Evolutionary conservation across 2,888 invertebrate species (phyloP), one percentile per base, ranked within the genome.

Genomic region (Noctua comes): DNA sequence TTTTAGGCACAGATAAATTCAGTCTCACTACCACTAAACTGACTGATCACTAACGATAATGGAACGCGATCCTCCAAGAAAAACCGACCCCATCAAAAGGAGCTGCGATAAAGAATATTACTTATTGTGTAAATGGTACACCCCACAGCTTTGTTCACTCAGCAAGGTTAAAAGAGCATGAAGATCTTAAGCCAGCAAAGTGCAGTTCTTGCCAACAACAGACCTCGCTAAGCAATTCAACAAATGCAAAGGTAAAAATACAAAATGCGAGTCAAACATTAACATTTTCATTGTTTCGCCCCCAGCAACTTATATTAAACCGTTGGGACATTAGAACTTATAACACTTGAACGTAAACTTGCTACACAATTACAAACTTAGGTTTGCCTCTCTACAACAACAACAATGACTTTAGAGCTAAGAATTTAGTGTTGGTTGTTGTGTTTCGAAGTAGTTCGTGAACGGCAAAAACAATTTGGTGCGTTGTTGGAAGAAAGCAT

Each of bases 261-360:
- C 92, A 72, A 43, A 81, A 94, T 91, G 88, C 89, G 90, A 91
- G 90, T 90, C 89, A 88, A 86, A 92, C 93, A 95, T 95, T 95
- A 95, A 94, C 95, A 96, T 96, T 96, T 95, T 92, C 95, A 96
- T 96, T 96, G 96, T 96, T 94, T 94, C 91, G 88, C 94, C 94
- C 95, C 91, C 89, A 87, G 93, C 92, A 92, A 95, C 92, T 95
- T 95, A 93, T 94, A 95, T 95, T 95, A 94, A 95, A 94, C 95
- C 93, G 93, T 93, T 92, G 94, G 93, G 94, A 95, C 95, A 96
- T 95, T 95, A 95, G 91, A 95, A 96, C 94, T 96, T 96, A 95
- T 95, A 94, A 94, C 95, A 95, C 95, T 95, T 95, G 93, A 94
- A 94, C 94, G 94, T 95, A 94, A 90, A 91, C 94, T 93, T 93